A percentile compares a stretch with the other conserved stretches of the same genome.
These are phyloP conservation scores for Chironomus tepperi DNA, from an alignment of 1,140 invertebrate genomes.

Conservation along the genomic window DNA sequence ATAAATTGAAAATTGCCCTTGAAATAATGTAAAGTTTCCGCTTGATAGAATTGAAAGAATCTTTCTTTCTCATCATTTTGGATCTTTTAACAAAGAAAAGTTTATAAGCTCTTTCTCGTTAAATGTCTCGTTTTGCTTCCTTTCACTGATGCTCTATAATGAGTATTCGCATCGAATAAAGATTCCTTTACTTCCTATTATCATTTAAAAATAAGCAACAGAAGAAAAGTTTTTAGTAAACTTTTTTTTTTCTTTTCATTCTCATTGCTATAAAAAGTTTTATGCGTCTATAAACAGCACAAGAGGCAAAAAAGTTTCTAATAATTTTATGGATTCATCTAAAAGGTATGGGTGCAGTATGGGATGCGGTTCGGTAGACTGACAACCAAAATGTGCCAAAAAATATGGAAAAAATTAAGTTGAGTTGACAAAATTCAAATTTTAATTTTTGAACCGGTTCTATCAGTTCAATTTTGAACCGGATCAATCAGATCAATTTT, in stretches of 20 bases:
- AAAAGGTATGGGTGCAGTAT: too few species aligned
- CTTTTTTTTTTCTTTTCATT: not conserved
- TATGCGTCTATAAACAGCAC: not conserved
- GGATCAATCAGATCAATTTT: too few species aligned
- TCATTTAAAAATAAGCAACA: not conserved
- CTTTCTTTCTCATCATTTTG: not conserved
- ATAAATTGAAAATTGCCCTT: too few species aligned
- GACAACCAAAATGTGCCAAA: too few species aligned
- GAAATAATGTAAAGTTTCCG: too few species aligned
- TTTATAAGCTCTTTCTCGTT: not conserved
- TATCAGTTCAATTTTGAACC: too few species aligned
- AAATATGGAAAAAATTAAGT: too few species aligned
- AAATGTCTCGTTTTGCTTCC: not conserved
- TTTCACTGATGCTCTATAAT: not conserved
- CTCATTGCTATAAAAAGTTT: slow-evolving; percentile 9
- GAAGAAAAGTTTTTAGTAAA: not conserved
- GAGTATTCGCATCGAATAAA: too few species aligned
- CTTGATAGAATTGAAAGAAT: too few species aligned
- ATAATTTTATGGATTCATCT: not conserved
- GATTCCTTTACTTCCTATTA: not conserved
- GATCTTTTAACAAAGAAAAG: not conserved
- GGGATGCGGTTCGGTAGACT: too few species aligned
- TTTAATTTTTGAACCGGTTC: too few species aligned
- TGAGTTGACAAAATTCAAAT: too few species aligned
- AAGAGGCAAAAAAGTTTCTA: not conserved